A percentile compares a stretch with the other conserved stretches of the same genome.
Conservation (phyloP, 2,888 invertebrate species). For the Drosophila borealis region DNA sequence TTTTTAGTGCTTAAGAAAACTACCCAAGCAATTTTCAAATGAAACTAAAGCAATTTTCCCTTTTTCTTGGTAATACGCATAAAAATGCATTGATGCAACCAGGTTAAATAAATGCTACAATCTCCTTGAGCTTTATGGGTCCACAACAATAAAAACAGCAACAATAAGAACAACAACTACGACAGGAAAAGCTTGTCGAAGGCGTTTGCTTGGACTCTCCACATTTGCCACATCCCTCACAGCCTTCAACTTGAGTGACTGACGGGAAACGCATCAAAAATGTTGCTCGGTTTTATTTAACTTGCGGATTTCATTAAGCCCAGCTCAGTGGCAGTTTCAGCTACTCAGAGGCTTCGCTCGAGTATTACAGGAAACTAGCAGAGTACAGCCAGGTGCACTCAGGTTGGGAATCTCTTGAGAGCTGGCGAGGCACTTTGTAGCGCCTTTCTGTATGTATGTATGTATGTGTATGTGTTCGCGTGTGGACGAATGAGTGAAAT, state of each 20-base stretch:
- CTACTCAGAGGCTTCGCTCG: slow-evolving; percentile 46
- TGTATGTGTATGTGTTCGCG: slow-evolving; percentile 25
- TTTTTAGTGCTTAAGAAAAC: slow-evolving; percentile 32
- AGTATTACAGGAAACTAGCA: slow-evolving; percentile 51
- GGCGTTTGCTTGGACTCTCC: slow-evolving; percentile 38
- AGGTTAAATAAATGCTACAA: slow-evolving; percentile 22
- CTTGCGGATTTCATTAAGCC: slow-evolving; percentile 64
- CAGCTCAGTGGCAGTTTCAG: slow-evolving; percentile 31
- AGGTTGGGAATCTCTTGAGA: slow-evolving; percentile 44
- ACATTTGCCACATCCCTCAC: slow-evolving; percentile 30
- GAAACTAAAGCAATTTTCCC: slow-evolving; percentile 45
- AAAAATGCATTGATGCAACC: slow-evolving; percentile 50
- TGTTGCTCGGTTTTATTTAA: slow-evolving; percentile 48
- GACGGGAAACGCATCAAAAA: slow-evolving; percentile 52
- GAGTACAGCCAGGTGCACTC: slow-evolving; percentile 36
- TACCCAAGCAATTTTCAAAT: slow-evolving; percentile 25
- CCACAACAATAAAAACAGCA: slow-evolving; percentile 31
- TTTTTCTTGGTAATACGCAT: slow-evolving; percentile 43
- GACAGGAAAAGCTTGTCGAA: slow-evolving; percentile 52
- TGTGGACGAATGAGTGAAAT: slow-evolving; percentile 27
- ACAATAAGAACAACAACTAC: slow-evolving; percentile 9
- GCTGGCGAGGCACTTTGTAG: slow-evolving; percentile 17
- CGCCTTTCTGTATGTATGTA: slow-evolving; percentile 5
- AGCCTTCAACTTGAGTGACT: slow-evolving; percentile 45
- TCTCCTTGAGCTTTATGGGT: slow-evolving; percentile 63